Percentiles rank a stretch among this genome's conserved stretches.
These are phyloP conservation scores for Agelaius phoeniceus DNA, from an alignment of 2,113 vertebrate species.

Conservation along the genomic window DNA sequence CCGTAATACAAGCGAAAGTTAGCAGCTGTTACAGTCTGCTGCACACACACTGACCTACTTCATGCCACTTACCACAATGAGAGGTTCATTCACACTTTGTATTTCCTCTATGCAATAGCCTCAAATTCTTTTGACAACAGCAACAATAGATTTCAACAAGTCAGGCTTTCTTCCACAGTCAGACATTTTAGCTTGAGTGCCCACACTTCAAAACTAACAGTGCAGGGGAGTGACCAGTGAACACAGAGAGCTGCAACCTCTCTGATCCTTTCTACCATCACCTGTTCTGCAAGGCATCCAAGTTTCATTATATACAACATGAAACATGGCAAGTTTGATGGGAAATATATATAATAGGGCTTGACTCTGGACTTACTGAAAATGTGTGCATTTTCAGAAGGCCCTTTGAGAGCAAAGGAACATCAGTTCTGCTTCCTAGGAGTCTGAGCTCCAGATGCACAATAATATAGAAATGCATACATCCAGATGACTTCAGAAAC, in stretches of 20 bases:
- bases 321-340: background rate
- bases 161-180: background rate
- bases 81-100: background rate
- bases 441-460: background rate
- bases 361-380: background rate
- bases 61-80: background rate
- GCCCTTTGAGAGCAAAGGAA: background rate
- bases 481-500: background rate
- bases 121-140: slow-evolving; percentile 2
- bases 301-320: background rate
- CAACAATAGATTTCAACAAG: slow-evolving; percentile 26
- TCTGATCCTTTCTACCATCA: background rate
- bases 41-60: background rate
- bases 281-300: background rate
- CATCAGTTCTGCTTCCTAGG: background rate
- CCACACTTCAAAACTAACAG: background rate
- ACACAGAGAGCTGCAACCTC: background rate
- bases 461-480: background rate
- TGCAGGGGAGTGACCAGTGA: background rate
- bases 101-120: background rate
- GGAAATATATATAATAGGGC: background rate
- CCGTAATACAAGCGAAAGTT: background rate
- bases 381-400: background rate
- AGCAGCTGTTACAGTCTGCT: background rate
- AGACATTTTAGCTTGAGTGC: background rate